Conservation (phyloP, 2,113 vertebrate genomes). For the Mohoua ochrocephala region DNA sequence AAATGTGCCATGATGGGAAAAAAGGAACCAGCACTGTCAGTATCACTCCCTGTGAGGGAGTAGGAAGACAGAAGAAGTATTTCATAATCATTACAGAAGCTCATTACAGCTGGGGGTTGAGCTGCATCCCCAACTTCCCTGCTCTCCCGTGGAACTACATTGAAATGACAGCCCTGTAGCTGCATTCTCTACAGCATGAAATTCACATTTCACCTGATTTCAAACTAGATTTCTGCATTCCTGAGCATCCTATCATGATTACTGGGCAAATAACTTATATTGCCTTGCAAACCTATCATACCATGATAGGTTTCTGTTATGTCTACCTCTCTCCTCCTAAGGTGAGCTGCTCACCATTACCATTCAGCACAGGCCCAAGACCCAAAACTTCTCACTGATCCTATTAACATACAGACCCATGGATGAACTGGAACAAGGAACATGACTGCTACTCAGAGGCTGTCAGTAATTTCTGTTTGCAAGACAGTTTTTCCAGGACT, state of each 20-base stretch:
- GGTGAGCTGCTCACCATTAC: background rate
- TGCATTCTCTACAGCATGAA: background rate
- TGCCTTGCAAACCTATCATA: background rate
- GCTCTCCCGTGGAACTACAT: background rate
- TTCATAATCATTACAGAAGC: constrained; percentile 8
- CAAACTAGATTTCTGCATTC: background rate
- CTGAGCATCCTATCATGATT: background rate
- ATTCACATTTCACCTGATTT: background rate
- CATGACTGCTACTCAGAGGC: background rate
- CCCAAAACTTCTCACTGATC: background rate
- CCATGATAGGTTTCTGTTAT: background rate
- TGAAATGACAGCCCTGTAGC: background rate
- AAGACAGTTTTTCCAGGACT: background rate
- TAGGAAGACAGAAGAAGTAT: background rate
- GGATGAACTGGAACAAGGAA: background rate
- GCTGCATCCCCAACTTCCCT: background rate
- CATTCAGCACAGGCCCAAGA: background rate
- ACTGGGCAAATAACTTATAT: background rate
- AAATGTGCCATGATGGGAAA: background rate
- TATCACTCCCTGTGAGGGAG: background rate
- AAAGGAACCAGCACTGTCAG: constrained; percentile 3
- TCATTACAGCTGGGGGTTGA: background rate
- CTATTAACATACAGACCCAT: background rate
- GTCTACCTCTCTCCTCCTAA: background rate
- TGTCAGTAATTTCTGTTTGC: background rate